Conservation (phyloP, 1,140 invertebrate species). For the Calephelis virginiensis region DNA sequence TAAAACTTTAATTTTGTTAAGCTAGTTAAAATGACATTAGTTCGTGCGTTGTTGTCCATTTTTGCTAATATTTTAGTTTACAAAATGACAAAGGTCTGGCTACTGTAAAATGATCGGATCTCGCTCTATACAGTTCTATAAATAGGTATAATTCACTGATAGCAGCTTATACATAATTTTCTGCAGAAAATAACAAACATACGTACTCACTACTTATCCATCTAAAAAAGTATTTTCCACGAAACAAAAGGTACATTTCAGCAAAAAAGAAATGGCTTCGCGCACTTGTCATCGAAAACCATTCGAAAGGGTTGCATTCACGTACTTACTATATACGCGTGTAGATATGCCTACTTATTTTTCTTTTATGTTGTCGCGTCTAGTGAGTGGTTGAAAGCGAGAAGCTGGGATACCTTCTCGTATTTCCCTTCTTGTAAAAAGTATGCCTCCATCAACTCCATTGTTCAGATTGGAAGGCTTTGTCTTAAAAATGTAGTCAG, state of each 20-base stretch:
- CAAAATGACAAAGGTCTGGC: background rate
- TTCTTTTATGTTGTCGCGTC: slow-evolving; percentile 63
- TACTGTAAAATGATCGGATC: too few species aligned
- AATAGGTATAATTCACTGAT: background rate
- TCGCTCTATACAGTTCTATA: too few species aligned
- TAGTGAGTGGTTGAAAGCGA: slow-evolving; percentile 71
- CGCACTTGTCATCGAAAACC: slow-evolving; percentile 74
- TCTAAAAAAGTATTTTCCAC: slow-evolving; percentile 48
- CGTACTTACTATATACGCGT: slow-evolving; percentile 35
- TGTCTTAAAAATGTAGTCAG: slow-evolving; percentile 54
- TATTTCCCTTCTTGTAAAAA: slow-evolving; percentile 66
- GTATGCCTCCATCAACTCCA: slow-evolving; percentile 54
- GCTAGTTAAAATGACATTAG: too few species aligned
- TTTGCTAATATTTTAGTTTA: too few species aligned
- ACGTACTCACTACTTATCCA: slow-evolving; percentile 35
- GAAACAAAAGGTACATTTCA: slow-evolving; percentile 71
- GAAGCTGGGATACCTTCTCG: slow-evolving; percentile 51
- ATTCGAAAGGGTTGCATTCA: slow-evolving; percentile 63
- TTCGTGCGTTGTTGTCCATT: too few species aligned
- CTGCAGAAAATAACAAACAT: slow-evolving; percentile 20
- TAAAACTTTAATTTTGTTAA: too few species aligned
- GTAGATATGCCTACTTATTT: slow-evolving; percentile 44
- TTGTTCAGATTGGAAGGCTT: slow-evolving; percentile 64
- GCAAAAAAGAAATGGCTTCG: slow-evolving; percentile 63
- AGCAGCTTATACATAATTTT: background rate